Conservation (phyloP, 2,113 vertebrate species). For the Planiliza haematocheilus region DNA sequence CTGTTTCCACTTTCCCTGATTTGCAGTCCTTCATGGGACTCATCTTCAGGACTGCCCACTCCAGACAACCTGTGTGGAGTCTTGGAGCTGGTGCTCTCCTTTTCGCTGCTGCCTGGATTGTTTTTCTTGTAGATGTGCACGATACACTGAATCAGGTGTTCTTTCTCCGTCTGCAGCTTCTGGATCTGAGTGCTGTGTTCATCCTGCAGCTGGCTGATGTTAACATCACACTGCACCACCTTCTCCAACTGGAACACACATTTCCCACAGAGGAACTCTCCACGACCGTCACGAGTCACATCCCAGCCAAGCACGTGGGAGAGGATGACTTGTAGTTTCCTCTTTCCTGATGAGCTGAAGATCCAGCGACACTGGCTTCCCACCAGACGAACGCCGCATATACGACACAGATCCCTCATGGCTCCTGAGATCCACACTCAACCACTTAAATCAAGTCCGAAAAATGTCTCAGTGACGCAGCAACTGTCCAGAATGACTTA, state of each 20-base stretch:
- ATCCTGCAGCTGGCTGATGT: slow-evolving; percentile 74
- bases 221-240: slow-evolving; percentile 78
- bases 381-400: slow-evolving; percentile 75
- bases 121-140: slow-evolving; percentile 78
- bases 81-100: slow-evolving; percentile 34
- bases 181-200: slow-evolving; percentile 69
- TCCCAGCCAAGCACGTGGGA: slow-evolving; percentile 79
- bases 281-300: slow-evolving; percentile 77
- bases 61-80: slow-evolving; percentile 16
- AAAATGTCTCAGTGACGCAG: slow-evolving; percentile 30
- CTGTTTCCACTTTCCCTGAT: slow-evolving; percentile 28
- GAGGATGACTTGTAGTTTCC: slow-evolving; percentile 81
- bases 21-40: slow-evolving; percentile 44
- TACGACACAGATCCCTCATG: slow-evolving; percentile 81
- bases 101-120: slow-evolving; percentile 55
- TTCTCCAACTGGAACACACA: slow-evolving; percentile 84
- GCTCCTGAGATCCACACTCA: slow-evolving; percentile 19
- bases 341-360: slow-evolving; percentile 77
- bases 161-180: slow-evolving; percentile 76
- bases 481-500: slow-evolving; percentile 24
- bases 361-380: slow-evolving; percentile 84
- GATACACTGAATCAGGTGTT: slow-evolving; percentile 78
- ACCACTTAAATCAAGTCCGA: slow-evolving; percentile 25
- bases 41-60: slow-evolving; percentile 46
- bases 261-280: slow-evolving; percentile 84